Percentiles rank a stretch among this genome's conserved stretches.
These are phyloP conservation scores for Fregetta grallaria DNA, from an alignment of 2,113 vertebrate species.

Conservation along the genomic window DNA sequence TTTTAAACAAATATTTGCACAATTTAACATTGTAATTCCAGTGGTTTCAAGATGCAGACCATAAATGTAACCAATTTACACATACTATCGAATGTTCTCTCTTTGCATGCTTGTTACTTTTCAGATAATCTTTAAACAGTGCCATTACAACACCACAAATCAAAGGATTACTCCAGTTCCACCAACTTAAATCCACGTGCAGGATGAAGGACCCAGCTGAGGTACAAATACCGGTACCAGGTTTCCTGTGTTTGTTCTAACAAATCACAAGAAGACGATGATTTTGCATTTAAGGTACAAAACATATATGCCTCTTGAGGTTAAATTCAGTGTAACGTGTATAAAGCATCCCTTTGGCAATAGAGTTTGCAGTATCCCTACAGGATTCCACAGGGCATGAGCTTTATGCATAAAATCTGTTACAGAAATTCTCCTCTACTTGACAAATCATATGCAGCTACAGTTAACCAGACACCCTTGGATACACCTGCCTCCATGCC, in stretches of 20 bases:
- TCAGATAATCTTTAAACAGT: slow-evolving; percentile 77
- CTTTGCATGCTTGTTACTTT: slow-evolving; percentile 80
- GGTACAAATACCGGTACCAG: slow-evolving; percentile 71
- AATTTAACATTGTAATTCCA: slow-evolving; percentile 82
- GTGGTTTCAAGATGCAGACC: slow-evolving; percentile 81
- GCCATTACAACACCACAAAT: slow-evolving; percentile 75
- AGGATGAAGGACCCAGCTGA: slow-evolving; percentile 75
- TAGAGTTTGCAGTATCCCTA: slow-evolving; percentile 79
- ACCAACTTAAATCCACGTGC: slow-evolving; percentile 77
- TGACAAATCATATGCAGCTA: slow-evolving; percentile 67
- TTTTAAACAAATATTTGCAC: slow-evolving; percentile 81
- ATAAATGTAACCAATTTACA: slow-evolving; percentile 82
- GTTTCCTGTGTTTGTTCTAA: slow-evolving; percentile 76
- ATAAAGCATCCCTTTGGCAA: slow-evolving; percentile 86
- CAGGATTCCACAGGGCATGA: slow-evolving; percentile 75
- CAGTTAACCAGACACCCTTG: slow-evolving; percentile 75
- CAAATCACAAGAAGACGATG: slow-evolving; percentile 78
- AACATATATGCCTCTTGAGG: slow-evolving; percentile 83
- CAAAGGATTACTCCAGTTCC: slow-evolving; percentile 76
- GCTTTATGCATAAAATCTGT: slow-evolving; percentile 75
- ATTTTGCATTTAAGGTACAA: slow-evolving; percentile 79
- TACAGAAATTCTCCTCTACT: slow-evolving; percentile 72
- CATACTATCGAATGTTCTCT: slow-evolving; percentile 78
- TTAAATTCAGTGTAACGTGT: slow-evolving; percentile 80
- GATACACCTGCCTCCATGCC: slow-evolving; percentile 87